Evolutionary conservation across 2,888 invertebrate genomes (phyloP).

Genomic region (Sesia apiformis): DNA sequence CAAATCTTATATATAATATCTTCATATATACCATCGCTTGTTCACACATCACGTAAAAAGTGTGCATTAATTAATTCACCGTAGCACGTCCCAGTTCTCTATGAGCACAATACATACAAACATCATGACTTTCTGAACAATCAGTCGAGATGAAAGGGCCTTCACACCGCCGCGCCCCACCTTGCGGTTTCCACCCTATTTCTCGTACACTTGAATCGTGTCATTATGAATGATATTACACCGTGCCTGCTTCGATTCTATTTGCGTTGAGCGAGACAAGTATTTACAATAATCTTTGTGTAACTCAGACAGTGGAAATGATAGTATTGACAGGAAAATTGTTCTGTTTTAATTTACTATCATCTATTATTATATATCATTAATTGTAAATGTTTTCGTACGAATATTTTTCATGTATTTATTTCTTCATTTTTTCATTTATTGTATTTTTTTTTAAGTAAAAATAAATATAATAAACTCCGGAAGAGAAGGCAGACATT

Average conservation of each 20-base stretch:
- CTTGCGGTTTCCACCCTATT: conserved; percentile 24
- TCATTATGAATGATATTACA: conserved; percentile 9
- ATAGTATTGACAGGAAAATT: no score
- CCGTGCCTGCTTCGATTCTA: conserved; percentile 2
- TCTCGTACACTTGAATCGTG: conserved; percentile 19
- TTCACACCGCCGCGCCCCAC: conserved; percentile 8
- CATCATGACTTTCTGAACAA: conserved; percentile 10
- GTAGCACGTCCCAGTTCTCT: not conserved
- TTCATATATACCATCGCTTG: not conserved
- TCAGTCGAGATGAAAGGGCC: conserved; percentile 16
- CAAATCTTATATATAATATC: no score
- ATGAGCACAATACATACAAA: not conserved
- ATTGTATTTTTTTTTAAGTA: no score
- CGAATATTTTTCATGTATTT: no score
- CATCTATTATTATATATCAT: no score
- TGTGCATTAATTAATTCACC: not conserved
- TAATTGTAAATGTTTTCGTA: no score
- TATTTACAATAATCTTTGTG: not conserved
- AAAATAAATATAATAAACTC: no score
- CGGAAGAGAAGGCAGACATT: no score
- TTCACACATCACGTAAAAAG: not conserved
- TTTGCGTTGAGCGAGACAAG: not conserved
- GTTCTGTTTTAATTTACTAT: no score
- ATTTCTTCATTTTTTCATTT: no score
- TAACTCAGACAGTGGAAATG: not conserved